Evolutionary conservation across 2,113 vertebrate genomes (phyloP).

Genomic region (Nettapus auritus): DNA sequence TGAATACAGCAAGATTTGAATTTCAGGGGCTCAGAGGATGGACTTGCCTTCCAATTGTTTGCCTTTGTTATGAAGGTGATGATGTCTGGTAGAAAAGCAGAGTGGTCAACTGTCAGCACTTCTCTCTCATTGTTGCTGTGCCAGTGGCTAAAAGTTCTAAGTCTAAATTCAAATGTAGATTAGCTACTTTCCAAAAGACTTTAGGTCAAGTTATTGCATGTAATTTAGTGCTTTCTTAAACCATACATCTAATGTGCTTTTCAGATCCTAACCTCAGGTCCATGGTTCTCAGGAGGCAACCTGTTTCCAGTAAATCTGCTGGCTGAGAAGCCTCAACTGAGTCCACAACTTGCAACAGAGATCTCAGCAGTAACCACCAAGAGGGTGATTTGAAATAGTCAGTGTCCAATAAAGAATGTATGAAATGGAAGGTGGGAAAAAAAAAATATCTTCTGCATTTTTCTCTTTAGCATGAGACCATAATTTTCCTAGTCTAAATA

Average conservation of each 20-base stretch:
- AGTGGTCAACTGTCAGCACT: background rate
- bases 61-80: background rate
- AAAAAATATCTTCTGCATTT: background rate
- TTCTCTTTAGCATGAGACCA: background rate
- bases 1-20: background rate
- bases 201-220: rapidly evolving
- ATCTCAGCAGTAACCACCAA: background rate
- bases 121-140: background rate
- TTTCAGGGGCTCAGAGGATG: background rate
- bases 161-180: background rate
- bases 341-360: background rate
- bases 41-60: rapidly evolving
- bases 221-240: background rate
- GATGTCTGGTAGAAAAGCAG: background rate
- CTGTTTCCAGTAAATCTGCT: background rate
- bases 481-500: background rate
- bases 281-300: background rate
- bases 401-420: background rate
- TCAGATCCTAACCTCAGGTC: background rate
- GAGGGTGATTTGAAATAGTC: background rate
- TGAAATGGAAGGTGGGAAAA: background rate
- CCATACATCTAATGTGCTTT: rapidly evolving
- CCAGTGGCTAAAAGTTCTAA: background rate
- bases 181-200: background rate
- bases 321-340: background rate